phyloP scores from a whole-genome alignment of 2,797 vertebrate genomes.

The Chloroceryle amazona region DNA sequence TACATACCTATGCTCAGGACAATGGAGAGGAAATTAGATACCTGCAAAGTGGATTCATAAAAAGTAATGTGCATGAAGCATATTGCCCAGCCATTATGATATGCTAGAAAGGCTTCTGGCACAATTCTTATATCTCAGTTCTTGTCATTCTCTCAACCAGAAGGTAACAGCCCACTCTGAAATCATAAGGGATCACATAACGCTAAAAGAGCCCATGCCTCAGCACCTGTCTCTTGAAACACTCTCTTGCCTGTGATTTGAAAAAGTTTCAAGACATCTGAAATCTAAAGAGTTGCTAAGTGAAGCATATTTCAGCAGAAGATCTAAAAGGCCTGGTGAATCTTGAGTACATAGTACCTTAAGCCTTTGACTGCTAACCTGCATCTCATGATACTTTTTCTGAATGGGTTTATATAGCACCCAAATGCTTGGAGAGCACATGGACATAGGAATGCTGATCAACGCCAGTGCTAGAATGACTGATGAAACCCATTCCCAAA shows the following conservation, averaged over 20 bases:
- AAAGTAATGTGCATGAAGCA: fast-evolving
- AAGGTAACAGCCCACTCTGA: neutral
- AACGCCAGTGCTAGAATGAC: neutral
- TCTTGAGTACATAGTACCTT: neutral
- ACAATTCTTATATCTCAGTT: neutral
- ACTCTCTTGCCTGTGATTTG: neutral
- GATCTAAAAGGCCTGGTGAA: neutral
- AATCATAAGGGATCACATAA: neutral
- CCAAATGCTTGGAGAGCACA: neutral
- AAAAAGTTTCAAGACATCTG: neutral
- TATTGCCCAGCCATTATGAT: fast-evolving
- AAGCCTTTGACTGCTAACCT: neutral
- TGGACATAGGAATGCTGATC: neutral
- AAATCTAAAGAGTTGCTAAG: neutral
- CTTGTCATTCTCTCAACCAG: neutral
- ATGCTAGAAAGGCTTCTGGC: neutral
- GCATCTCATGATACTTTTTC: neutral
- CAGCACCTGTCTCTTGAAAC: neutral
- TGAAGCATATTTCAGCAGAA: neutral
- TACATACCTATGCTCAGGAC: neutral
- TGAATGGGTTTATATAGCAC: neutral
- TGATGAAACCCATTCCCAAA: neutral
- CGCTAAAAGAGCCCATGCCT: neutral
- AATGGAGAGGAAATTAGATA: neutral
- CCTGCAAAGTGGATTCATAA: neutral